Evolutionary conservation across 2,113 vertebrate genomes (phyloP).

Genomic region (Nothobranchius furzeri): DNA sequence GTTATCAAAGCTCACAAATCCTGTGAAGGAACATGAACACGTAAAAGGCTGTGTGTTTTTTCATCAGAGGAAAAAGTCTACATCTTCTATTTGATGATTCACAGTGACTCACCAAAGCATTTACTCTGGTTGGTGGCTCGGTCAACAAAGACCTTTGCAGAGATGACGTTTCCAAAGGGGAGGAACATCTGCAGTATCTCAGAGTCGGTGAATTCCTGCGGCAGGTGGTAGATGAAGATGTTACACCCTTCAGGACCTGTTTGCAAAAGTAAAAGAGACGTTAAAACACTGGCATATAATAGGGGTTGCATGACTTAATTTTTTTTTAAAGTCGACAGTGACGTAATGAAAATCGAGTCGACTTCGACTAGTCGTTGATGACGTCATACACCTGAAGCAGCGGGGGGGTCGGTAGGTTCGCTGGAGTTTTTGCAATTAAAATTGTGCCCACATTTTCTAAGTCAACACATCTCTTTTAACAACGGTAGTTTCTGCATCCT

Average conservation of each 20-base stretch:
- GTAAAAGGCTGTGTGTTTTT: background rate
- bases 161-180: constrained; percentile 97
- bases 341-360: no score
- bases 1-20: constrained; percentile 97
- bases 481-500: no score
- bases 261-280: constrained; percentile 7
- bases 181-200: constrained; percentile 98
- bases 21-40: constrained; percentile 56
- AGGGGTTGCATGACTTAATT: no score
- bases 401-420: no score
- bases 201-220: constrained; percentile 95
- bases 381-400: no score
- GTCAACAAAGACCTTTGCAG: constrained; percentile 97
- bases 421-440: no score
- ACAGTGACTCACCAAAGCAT: constrained; percentile 88
- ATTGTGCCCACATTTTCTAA: no score
- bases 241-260: constrained; percentile 95
- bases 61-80: background rate
- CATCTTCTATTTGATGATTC: background rate
- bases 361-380: no score
- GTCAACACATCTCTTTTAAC: no score
- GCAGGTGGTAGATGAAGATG: constrained; percentile 99
- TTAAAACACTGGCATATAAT: background rate
- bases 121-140: constrained; percentile 98
- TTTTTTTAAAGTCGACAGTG: no score